phyloP scores from a whole-genome alignment of 2,113 vertebrate species.

The Tetraodon nigroviridis region DNA sequence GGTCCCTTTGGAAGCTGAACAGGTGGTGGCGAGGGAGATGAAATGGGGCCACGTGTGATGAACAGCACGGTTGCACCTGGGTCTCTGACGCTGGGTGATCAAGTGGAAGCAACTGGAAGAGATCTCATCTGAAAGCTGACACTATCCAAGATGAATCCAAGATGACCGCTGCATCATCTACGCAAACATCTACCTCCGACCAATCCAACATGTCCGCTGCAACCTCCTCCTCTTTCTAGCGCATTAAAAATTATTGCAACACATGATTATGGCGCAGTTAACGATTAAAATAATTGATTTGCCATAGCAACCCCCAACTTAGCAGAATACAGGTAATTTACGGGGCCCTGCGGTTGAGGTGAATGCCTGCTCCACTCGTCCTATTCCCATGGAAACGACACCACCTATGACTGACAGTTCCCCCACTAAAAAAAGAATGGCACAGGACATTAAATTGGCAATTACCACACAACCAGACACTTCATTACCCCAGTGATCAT shows the following conservation, averaged over 20 bases:
- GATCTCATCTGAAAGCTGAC: conserved; percentile 56
- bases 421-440: conserved; percentile 21
- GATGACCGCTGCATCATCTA: conserved; percentile 14
- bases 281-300: conserved; percentile 47
- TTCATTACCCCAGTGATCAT: conserved; percentile 48
- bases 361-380: conserved; percentile 31
- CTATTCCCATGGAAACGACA: conserved; percentile 58
- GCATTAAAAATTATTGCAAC: conserved; percentile 11
- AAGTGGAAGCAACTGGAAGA: conserved; percentile 40
- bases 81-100: conserved; percentile 36
- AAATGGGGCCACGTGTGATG: conserved; percentile 14
- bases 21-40: conserved; percentile 43
- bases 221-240: not conserved
- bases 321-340: conserved; percentile 46
- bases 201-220: conserved; percentile 1
- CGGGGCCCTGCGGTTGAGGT: conserved; percentile 22
- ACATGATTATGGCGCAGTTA: conserved; percentile 41
- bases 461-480: conserved; percentile 50
- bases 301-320: conserved; percentile 54
- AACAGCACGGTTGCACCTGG: conserved; percentile 52
- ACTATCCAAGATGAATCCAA: conserved; percentile 18
- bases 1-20: conserved; percentile 29
- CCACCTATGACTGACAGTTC: conserved; percentile 48
- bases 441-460: conserved; percentile 53
- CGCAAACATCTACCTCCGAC: conserved; percentile 1